Conservation (phyloP, 2,113 vertebrate species). For the Platysternon megacephalum region DNA sequence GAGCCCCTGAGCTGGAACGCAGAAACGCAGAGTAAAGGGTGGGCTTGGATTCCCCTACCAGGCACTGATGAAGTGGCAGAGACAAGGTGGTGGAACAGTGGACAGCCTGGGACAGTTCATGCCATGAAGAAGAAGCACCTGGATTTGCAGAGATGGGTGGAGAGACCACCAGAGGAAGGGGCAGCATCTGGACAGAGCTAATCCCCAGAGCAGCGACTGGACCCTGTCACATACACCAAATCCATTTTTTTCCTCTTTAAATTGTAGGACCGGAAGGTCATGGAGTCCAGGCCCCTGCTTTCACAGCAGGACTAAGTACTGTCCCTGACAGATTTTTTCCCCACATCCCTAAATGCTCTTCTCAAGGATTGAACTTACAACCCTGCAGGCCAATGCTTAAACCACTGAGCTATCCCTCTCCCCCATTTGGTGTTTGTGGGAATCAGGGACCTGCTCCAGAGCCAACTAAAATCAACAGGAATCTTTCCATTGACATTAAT, state of each 20-base stretch:
- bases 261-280: too few species aligned
- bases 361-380: too few species aligned
- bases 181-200: neutral
- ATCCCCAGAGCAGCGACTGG: neutral
- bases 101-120: neutral
- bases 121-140: neutral
- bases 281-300: too few species aligned
- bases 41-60: neutral
- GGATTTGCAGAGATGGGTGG: neutral
- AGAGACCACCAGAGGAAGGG: neutral
- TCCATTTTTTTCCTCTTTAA: neutral
- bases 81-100: neutral
- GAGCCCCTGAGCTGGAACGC: neutral
- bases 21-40: neutral
- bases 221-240: neutral
- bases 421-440: neutral
- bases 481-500: neutral
- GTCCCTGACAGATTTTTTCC: too few species aligned
- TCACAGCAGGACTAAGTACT: too few species aligned
- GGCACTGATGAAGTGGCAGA: neutral
- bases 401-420: too few species aligned
- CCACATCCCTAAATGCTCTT: too few species aligned
- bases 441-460: neutral
- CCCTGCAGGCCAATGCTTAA: too few species aligned
- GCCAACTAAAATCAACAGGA: neutral